A percentile compares a stretch with the other conserved stretches of the same genome.
Conservation (phyloP, 2,113 vertebrate genomes). For the Aepyceros melampus region DNA sequence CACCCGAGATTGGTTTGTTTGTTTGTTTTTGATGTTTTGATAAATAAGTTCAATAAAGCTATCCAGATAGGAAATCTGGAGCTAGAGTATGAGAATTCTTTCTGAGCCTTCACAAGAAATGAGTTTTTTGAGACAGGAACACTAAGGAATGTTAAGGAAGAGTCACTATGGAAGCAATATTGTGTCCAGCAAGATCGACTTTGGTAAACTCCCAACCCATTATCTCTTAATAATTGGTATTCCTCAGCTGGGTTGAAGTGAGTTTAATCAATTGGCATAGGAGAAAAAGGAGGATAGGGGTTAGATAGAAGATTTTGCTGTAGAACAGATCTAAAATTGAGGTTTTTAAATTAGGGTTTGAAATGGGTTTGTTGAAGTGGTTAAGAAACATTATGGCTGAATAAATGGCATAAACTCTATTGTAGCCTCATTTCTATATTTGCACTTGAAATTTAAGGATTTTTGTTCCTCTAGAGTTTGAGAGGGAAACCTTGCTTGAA, state of each 20-base stretch:
- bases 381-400: background rate
- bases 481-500: background rate
- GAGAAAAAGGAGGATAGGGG: background rate
- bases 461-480: background rate
- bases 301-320: background rate
- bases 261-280: background rate
- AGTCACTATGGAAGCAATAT: background rate
- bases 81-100: background rate
- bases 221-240: constrained; percentile 6
- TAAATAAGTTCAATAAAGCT: constrained; percentile 49
- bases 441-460: background rate
- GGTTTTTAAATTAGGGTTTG: background rate
- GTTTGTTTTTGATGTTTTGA: background rate
- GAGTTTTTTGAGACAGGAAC: background rate
- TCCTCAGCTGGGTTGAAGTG: background rate
- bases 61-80: constrained; percentile 37
- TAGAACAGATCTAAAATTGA: background rate
- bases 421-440: background rate
- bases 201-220: background rate
- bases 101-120: background rate
- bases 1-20: background rate
- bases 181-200: background rate
- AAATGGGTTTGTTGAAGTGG: background rate
- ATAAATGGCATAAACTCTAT: background rate
- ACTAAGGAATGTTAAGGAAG: background rate